Evolutionary conservation across 2,888 invertebrate genomes (phyloP).

Genomic region (Hoplodrina blanda): DNA sequence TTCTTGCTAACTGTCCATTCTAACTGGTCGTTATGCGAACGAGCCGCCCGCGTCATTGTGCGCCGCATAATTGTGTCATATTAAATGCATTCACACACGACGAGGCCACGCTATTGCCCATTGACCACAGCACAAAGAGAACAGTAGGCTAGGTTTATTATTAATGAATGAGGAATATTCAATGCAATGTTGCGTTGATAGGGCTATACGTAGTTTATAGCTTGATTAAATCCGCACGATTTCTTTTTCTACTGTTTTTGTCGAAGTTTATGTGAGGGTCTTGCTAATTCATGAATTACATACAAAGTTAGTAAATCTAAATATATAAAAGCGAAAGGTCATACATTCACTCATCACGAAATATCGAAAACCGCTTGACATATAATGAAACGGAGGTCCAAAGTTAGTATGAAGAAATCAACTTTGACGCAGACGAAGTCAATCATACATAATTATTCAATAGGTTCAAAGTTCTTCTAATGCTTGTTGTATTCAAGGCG

Average conservation of each 20-base stretch:
- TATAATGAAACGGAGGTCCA: too few relatives aligned
- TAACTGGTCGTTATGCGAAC: conserved; percentile 17
- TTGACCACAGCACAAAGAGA: conserved; percentile 24
- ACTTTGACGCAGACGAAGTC: too few relatives aligned
- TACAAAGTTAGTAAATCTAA: too few relatives aligned
- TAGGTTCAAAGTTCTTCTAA: conserved; percentile 3
- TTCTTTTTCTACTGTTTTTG: background rate
- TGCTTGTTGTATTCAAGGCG: background rate
- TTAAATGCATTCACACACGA: conserved; percentile 58
- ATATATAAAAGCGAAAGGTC: too few relatives aligned
- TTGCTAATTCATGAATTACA: background rate
- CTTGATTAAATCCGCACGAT: background rate
- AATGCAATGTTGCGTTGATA: background rate
- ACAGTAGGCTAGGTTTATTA: conserved; percentile 18
- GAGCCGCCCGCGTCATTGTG: conserved; percentile 25
- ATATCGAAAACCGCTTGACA: too few relatives aligned
- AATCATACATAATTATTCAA: background rate
- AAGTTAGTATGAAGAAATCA: too few relatives aligned
- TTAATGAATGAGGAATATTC: conserved; percentile 24
- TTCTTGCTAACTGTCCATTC: conserved; percentile 28
- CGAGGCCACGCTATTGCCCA: conserved; percentile 7
- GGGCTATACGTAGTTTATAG: background rate
- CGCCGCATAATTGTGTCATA: conserved; percentile 60
- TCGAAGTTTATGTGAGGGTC: background rate
- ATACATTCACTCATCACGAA: too few relatives aligned